Percentiles rank a stretch among this genome's conserved stretches.
Conservation (phyloP, 2,888 invertebrate genomes). For the Acrobasis consociella region DNA sequence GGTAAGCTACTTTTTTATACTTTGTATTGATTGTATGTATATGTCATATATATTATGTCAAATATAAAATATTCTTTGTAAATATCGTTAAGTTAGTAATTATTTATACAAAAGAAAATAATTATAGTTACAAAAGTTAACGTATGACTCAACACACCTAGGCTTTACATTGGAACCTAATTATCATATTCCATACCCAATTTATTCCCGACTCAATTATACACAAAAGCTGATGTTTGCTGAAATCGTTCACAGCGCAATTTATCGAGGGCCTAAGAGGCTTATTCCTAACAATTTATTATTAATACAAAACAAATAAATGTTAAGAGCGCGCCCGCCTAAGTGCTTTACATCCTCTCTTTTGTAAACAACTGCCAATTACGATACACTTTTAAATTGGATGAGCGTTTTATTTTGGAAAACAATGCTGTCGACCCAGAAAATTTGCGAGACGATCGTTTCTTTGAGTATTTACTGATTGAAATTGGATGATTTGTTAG, state of each 20-base stretch:
- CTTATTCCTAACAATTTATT: slow-evolving; percentile 9
- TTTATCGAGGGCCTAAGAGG: slow-evolving; percentile 15
- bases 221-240: not conserved
- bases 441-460: not conserved
- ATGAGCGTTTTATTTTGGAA: not conserved
- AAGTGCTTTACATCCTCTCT: slow-evolving; percentile 8
- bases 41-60: too few relatives aligned
- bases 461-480: not conserved
- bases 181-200: too few relatives aligned
- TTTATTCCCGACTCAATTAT: slow-evolving; percentile 1
- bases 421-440: not conserved
- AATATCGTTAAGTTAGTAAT: too few relatives aligned
- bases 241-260: not conserved
- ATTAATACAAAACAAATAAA: slow-evolving; percentile 18
- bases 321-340: not conserved
- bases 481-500: not conserved
- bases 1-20: too few relatives aligned
- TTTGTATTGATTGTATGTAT: too few relatives aligned
- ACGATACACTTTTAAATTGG: slow-evolving; percentile 3
- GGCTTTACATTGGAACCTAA: too few relatives aligned
- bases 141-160: too few relatives aligned
- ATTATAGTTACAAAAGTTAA: too few relatives aligned
- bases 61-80: too few relatives aligned
- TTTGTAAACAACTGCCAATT: slow-evolving; percentile 14
- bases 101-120: too few relatives aligned